phyloP scores from a whole-genome alignment of 2,113 vertebrate species.

The Lophura nycthemera region DNA sequence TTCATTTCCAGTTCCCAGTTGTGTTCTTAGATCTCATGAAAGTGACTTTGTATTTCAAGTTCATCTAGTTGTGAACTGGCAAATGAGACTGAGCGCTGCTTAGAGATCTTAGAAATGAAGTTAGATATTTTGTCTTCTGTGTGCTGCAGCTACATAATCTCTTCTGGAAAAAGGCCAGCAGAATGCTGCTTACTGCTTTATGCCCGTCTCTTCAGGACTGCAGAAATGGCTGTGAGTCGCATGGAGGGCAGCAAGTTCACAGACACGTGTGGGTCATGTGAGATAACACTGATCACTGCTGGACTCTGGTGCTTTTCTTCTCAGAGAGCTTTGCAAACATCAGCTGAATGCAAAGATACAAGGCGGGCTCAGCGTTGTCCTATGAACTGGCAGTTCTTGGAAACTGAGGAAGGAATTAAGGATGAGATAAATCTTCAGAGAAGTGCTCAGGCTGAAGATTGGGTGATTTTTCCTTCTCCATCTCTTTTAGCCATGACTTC shows the following conservation, averaged over 20 bases:
- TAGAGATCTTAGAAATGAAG: not conserved
- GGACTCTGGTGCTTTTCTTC: not conserved
- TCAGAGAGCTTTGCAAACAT: not conserved
- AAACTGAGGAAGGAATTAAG: not conserved
- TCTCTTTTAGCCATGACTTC: not conserved
- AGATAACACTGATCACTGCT: not conserved
- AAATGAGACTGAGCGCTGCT: not conserved
- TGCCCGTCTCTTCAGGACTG: not conserved
- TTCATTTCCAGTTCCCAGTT: not conserved
- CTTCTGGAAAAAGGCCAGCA: not conserved
- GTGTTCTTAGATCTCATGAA: not conserved
- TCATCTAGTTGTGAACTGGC: not conserved
- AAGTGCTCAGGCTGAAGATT: not conserved
- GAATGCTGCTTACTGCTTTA: fast-evolving
- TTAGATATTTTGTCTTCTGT: not conserved
- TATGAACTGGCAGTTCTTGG: not conserved
- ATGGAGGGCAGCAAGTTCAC: not conserved
- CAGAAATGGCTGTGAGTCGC: not conserved
- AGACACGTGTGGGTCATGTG: not conserved
- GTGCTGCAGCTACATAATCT: not conserved
- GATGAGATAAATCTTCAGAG: not conserved
- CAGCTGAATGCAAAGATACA: not conserved
- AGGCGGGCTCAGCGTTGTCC: not conserved
- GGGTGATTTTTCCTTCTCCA: not conserved
- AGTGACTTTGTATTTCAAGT: not conserved